Conservation (phyloP, 2,888 invertebrate species). For the Parnassius glacialis region DNA sequence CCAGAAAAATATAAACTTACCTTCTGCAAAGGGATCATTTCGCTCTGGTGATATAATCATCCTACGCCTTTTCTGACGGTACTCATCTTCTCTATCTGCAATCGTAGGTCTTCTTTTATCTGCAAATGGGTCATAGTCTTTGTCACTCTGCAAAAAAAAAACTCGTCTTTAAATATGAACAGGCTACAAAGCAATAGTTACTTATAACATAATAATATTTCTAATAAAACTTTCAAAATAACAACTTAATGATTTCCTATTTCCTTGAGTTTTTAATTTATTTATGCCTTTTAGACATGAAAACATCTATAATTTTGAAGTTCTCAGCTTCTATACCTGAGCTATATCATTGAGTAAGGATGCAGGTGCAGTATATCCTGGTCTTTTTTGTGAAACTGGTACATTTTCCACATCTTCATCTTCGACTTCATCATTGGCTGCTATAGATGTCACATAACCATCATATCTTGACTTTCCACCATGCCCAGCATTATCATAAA, state of each 20-base stretch:
- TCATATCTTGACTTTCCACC: constrained; percentile 90
- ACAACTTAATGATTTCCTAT: too few relatives aligned
- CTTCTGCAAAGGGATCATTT: constrained; percentile 98
- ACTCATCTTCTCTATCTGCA: constrained; percentile 98
- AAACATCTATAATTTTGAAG: not conserved
- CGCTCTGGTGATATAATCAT: constrained; percentile 98
- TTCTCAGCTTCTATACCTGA: constrained; percentile 77
- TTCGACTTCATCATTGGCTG: constrained; percentile 97
- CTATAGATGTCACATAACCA: constrained; percentile 97
- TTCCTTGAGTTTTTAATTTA: too few relatives aligned
- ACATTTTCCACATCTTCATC: constrained; percentile 94
- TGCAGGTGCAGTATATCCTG: constrained; percentile 92
- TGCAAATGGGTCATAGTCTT: constrained; percentile 97
- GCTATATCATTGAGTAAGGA: constrained; percentile 94
- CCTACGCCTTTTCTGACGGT: constrained; percentile 91
- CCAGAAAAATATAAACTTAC: constrained; percentile 74
- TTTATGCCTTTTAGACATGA: too few relatives aligned
- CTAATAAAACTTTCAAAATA: too few relatives aligned
- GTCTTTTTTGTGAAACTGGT: constrained; percentile 86
- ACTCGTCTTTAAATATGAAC: constrained; percentile 9
- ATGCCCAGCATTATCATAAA: constrained; percentile 88
- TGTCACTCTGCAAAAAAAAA: constrained; percentile 84
- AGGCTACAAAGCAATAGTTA: too few relatives aligned
- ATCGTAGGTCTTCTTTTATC: constrained; percentile 95
- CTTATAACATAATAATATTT: too few relatives aligned